Percentiles rank a stretch among this genome's conserved stretches.
phyloP scores from a whole-genome alignment of 2,888 invertebrate species.

The Pomacea canaliculata region DNA sequence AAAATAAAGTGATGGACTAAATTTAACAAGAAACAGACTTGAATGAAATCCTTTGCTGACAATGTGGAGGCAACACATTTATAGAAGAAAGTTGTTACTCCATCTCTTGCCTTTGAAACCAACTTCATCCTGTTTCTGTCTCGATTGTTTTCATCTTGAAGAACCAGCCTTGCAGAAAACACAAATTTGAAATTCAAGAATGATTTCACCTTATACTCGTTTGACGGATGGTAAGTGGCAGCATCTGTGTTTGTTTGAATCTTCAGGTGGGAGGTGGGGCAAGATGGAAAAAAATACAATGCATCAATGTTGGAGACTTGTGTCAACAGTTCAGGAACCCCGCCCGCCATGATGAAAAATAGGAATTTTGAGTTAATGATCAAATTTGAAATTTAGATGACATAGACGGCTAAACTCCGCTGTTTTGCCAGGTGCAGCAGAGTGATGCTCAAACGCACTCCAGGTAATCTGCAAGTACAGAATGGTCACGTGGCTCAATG shows the following conservation, averaged over 20 bases:
- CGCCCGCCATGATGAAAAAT: not conserved
- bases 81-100: too few species aligned
- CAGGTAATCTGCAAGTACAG: not conserved
- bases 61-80: too few species aligned
- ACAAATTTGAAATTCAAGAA: not conserved
- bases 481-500: too few species aligned
- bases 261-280: not conserved
- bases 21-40: too few species aligned
- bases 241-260: conserved; percentile 3
- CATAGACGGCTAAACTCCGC: not conserved
- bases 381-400: not conserved
- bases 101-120: too few species aligned
- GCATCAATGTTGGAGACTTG: not conserved
- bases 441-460: not conserved
- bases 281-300: not conserved
- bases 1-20: too few species aligned
- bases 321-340: not conserved
- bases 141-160: too few species aligned
- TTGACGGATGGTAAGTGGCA: conserved; percentile 3
- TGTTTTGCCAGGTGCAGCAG: not conserved
- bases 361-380: not conserved
- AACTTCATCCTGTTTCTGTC: too few species aligned
- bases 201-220: not conserved
- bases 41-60: too few species aligned
- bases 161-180: too few species aligned